These are phyloP conservation scores for Drosophila paracracens DNA, from an alignment of 2,888 invertebrate species.

Conservation along the genomic window DNA sequence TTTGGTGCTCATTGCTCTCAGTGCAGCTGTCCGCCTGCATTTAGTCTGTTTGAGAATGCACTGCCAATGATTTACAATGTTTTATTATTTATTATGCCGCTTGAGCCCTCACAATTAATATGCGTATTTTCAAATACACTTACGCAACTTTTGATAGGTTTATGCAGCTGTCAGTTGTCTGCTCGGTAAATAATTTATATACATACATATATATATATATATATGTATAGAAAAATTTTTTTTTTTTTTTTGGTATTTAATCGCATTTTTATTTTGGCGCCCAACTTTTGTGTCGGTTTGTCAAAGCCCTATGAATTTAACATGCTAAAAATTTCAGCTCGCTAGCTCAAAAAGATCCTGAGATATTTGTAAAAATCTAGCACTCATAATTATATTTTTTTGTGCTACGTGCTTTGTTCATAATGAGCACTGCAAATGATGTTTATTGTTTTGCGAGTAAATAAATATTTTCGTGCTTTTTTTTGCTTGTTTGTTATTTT, in stretches of 20 bases:
- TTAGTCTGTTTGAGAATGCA: conserved; percentile 13
- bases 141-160: conserved; percentile 25
- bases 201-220: neutral
- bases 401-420: conserved; percentile 17
- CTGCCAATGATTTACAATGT: conserved; percentile 45
- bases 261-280: neutral
- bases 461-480: conserved; percentile 1
- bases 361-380: conserved; percentile 8
- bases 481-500: conserved; percentile 23
- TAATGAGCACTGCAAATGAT: conserved; percentile 27
- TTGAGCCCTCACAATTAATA: conserved; percentile 19
- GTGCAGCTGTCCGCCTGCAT: conserved; percentile 50
- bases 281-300: conserved; percentile 3
- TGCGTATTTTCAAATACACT: conserved; percentile 15
- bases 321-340: neutral
- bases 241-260: neutral
- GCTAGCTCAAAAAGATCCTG: conserved; percentile 7
- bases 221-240: too few relatives aligned
- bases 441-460: conserved; percentile 40
- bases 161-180: conserved; percentile 37
- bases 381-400: conserved; percentile 3
- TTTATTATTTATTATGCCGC: conserved; percentile 51
- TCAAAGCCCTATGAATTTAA: neutral
- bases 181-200: conserved; percentile 11
- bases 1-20: conserved; percentile 21